phyloP scores from a whole-genome alignment of 1,140 invertebrate species.

The Tetramorium alpestre region DNA sequence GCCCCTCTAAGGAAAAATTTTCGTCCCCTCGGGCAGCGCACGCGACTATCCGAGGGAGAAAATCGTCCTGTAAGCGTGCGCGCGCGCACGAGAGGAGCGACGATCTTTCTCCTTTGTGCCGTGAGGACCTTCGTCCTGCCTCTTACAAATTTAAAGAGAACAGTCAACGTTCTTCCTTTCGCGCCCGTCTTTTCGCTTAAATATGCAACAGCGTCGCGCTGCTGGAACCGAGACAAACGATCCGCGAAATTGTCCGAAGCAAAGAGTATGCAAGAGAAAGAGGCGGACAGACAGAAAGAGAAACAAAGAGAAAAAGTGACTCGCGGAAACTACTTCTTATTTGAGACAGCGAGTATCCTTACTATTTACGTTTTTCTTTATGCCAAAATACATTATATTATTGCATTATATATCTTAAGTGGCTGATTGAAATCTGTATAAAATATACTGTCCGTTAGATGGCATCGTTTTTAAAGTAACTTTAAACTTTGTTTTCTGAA shows the following conservation, averaged over 20 bases:
- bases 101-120: conserved; percentile 12
- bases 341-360: not conserved
- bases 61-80: conserved; percentile 16
- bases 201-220: conserved; percentile 48
- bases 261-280: conserved; percentile 27
- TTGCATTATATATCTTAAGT: not conserved
- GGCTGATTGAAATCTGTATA: not conserved
- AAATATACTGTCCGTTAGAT: not conserved
- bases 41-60: conserved; percentile 41
- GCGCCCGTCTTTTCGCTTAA: conserved; percentile 42
- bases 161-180: conserved; percentile 60
- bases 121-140: conserved; percentile 31
- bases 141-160: conserved; percentile 50
- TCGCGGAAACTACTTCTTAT: not conserved
- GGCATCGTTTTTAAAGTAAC: not conserved
- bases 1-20: conserved; percentile 58
- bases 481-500: not conserved
- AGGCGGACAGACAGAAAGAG: not conserved
- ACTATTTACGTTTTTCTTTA: not conserved
- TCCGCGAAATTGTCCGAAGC: conserved; percentile 56
- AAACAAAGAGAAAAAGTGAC: not conserved
- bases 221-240: conserved; percentile 55
- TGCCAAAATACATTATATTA: not conserved
- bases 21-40: conserved; percentile 18
- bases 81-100: conserved; percentile 20